Evolutionary conservation across 2,113 vertebrate genomes (phyloP), one percentile per base, ranked within the genome.

Genomic region (Thamnaconus septentrionalis): DNA sequence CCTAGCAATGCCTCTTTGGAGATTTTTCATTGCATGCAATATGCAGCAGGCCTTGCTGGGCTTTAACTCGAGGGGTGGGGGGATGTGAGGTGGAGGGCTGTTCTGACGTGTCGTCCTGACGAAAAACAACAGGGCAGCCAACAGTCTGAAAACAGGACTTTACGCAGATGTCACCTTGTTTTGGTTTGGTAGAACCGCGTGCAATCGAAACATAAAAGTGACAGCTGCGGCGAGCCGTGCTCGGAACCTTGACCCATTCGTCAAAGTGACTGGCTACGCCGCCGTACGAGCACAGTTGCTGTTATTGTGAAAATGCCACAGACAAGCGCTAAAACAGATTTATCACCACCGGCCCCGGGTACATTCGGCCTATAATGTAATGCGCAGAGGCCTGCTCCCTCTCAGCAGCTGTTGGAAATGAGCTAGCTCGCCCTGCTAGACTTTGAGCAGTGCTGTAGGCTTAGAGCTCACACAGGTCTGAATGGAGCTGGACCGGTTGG

Each of bases 321-420:
- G 48, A 50, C 7, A 48, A 49, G 41, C 62, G 41, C 73, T 55
- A 65, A 53, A 4, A 43, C 47, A 43, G 60, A 75, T 75, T 71
- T 73, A 73, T 75, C 6, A 52, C 54, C 44, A 56, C 42, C 76
- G 78, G 18, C 18, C 18, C 18, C 18, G 56, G 53, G 55, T 69
- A 40, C 53, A 59, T 74, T 72, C 76, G 84, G 71, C 81, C 73
- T 72, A 31, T 31, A 68, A 62, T 71, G 55, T 52, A 61, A 65
- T 65, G 78, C 78, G 80, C 75, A 83, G 56, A 78, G 88, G 83
- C 84, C 85, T 82, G 66, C 75, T 77, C 68, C 76, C 61, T 80
- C 55, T 18, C 64, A 75, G 62, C 71, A 79, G 73, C 80, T 74
- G 74, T 50, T 71, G 48, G 59, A 61, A 71, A 8, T 42, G 55